Evolutionary conservation across 2,888 invertebrate genomes (phyloP).

Genomic region (Pinctada fucata): DNA sequence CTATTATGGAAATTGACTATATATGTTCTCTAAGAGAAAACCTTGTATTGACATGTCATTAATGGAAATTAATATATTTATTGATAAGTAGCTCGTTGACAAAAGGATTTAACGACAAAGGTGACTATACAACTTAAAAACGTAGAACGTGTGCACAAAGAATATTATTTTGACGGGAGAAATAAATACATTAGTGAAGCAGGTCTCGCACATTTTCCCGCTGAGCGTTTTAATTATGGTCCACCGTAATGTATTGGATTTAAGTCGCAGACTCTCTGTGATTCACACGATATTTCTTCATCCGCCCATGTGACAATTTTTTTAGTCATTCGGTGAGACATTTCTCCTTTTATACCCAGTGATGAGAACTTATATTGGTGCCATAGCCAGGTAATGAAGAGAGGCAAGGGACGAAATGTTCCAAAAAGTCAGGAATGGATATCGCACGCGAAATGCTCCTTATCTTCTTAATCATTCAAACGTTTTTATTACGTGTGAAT

Average conservation of each 20-base stretch:
- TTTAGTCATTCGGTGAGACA: too few relatives aligned
- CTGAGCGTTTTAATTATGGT: too few relatives aligned
- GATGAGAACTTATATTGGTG: too few relatives aligned
- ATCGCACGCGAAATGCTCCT: not conserved
- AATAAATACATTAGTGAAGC: too few relatives aligned
- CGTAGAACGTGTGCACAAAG: not conserved
- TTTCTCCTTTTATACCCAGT: too few relatives aligned
- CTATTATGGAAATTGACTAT: constrained; percentile 3
- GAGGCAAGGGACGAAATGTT: not conserved
- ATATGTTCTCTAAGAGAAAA: not conserved
- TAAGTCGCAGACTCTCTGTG: too few relatives aligned
- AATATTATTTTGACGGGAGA: too few relatives aligned
- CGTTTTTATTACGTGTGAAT: not conserved
- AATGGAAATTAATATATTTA: not conserved
- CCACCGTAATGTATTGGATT: too few relatives aligned
- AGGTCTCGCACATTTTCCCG: too few relatives aligned
- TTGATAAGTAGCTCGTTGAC: not conserved
- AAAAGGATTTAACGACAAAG: not conserved
- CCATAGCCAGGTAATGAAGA: not conserved
- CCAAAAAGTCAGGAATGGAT: not conserved
- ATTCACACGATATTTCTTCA: too few relatives aligned
- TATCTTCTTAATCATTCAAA: not conserved
- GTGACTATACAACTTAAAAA: not conserved
- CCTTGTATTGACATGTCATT: not conserved
- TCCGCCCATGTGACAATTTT: too few relatives aligned